A percentile compares a stretch with the other conserved stretches of the same genome.
Evolutionary conservation across 2,113 vertebrate species (phyloP).

Genomic region (Naja naja): DNA sequence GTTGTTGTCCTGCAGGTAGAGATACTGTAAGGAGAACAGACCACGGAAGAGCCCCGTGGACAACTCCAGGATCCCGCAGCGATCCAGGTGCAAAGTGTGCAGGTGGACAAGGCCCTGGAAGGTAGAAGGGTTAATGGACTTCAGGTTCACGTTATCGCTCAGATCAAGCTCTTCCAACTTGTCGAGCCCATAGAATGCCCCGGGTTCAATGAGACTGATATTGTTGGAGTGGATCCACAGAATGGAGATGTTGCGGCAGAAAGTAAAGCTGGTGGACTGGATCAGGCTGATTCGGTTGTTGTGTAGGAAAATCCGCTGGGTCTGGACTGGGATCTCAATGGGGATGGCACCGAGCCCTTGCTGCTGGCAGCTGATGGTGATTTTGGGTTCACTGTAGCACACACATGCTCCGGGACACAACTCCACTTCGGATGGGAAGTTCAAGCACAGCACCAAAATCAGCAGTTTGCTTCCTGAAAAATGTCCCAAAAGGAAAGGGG

Average conservation of each 20-base stretch:
- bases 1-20: slow-evolving; percentile 95
- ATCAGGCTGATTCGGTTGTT: slow-evolving; percentile 90
- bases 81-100: slow-evolving; percentile 91
- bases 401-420: slow-evolving; percentile 91
- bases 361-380: slow-evolving; percentile 94
- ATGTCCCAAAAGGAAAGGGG: slow-evolving; percentile 37
- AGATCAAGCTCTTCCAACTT: slow-evolving; percentile 95
- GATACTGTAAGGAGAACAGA: slow-evolving; percentile 91
- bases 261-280: slow-evolving; percentile 87
- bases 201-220: slow-evolving; percentile 87
- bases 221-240: slow-evolving; percentile 96
- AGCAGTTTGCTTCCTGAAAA: slow-evolving; percentile 86
- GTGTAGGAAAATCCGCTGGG: slow-evolving; percentile 95
- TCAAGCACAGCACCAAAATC: slow-evolving; percentile 90
- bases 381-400: slow-evolving; percentile 92
- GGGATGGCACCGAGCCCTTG: slow-evolving; percentile 92
- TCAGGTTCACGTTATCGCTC: slow-evolving; percentile 91
- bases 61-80: slow-evolving; percentile 90
- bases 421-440: slow-evolving; percentile 77
- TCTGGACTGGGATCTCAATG: slow-evolving; percentile 85
- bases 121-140: slow-evolving; percentile 83
- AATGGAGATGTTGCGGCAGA: slow-evolving; percentile 90
- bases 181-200: slow-evolving; percentile 86
- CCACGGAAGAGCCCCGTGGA: slow-evolving; percentile 87
- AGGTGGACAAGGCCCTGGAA: slow-evolving; percentile 89